Base-by-base conservation (phyloP, 1,140 invertebrate genomes). In the Periplaneta americana region DNA sequence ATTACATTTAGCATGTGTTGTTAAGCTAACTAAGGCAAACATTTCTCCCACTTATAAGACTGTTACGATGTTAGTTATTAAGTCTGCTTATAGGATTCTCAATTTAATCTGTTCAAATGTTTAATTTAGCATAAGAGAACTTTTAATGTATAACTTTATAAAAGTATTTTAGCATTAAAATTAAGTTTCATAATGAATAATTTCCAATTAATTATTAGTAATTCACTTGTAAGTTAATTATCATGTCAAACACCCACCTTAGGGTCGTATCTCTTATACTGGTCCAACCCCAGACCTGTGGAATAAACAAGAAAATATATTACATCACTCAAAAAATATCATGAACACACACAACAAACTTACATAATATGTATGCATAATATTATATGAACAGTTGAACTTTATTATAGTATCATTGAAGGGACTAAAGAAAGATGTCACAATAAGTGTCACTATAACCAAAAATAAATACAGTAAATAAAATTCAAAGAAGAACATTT, bases 261-360 rank as follows among this genome's bases (percentile, higher is more conserved):
- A 17, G 97, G 96, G 89, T 99, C 97, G 88, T 96, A 98, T 88
- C 95, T 92, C 88, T 94, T 96, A 87, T 97, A 99, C 85, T 98
- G 97, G 88, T 99, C 98, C 82, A 99, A 89, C 33, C 98, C 98
- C 84, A 98, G 92, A 83, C 97, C 97, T 98, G 87, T 80, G 74
- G 78, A 82, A 81, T 82, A 82, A 82, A 83, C n/a, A 79, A 8
- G 15, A n/a, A 80, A 28, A 31, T 33, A 28, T 31, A 80, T 48
- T 34, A 37, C 18, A 33, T 1, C 37, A 6, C 36, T 39, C 37
- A 39, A 1, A 15, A 39, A 39, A 39, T 17, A 9, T 11, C 18
- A 39, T 39, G 1, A 15, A 39, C 37, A 39, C n/a, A n/a, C n/a
- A n/a, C n/a, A n/a, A n/a, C n/a, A n/a, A n/a, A n/a, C n/a, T n/a